Percentiles rank a stretch among this genome's conserved stretches.
Evolutionary conservation across 2,113 vertebrate species (phyloP).

Genomic region (Sinocyclocheilus anshuiensis): DNA sequence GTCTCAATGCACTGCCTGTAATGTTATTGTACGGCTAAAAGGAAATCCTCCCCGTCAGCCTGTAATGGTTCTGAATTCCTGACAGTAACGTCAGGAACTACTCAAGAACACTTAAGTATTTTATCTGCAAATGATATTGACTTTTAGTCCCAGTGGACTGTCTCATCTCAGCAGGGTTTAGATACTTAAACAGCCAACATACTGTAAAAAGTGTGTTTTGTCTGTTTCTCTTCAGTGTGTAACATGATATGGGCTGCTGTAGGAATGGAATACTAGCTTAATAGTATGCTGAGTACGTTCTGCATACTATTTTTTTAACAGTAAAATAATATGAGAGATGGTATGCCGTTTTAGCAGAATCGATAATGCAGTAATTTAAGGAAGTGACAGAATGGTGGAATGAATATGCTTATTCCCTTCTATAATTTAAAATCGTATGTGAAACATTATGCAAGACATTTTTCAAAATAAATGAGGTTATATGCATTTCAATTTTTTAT

Average conservation of each 20-base stretch:
- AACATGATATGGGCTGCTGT: background rate
- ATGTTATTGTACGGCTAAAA: constrained; percentile 43
- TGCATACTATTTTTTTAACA: background rate
- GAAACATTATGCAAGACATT: background rate
- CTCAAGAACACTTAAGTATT: constrained; percentile 26
- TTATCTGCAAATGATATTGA: background rate
- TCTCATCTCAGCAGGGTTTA: constrained; percentile 5
- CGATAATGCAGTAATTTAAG: background rate
- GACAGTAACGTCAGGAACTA: constrained; percentile 5
- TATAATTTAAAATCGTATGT: background rate
- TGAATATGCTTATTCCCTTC: background rate
- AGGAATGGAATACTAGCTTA: background rate
- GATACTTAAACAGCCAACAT: background rate
- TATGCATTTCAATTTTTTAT: background rate
- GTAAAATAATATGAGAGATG: background rate
- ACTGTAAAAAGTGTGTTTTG: background rate
- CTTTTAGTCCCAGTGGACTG: background rate
- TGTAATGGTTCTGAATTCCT: constrained; percentile 41
- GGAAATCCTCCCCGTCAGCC: constrained; percentile 19
- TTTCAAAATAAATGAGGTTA: background rate
- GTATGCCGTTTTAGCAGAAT: background rate
- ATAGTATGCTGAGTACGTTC: background rate
- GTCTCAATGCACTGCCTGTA: background rate
- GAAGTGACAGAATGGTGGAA: background rate
- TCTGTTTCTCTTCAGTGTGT: background rate